These are phyloP conservation scores for Athalia circularis DNA, from an alignment of 2,888 invertebrate genomes.

Conservation along the genomic window DNA sequence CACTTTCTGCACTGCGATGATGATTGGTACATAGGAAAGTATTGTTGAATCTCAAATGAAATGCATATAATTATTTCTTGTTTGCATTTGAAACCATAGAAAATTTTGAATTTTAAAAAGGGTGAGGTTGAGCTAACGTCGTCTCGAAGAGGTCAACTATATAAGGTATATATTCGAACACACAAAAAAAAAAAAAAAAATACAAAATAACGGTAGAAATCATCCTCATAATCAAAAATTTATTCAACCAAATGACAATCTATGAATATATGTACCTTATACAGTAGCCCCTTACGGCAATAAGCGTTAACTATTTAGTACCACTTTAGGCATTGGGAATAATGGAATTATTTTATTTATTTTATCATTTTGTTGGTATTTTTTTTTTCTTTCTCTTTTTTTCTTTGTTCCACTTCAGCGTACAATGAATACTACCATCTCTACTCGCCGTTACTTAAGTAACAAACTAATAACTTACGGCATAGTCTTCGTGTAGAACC, in stretches of 20 bases:
- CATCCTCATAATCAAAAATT: background rate
- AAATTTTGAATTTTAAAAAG: no score
- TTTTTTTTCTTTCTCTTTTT: conserved; percentile 2
- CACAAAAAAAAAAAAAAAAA: conserved; percentile 1
- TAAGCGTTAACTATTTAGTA: conserved; percentile 35
- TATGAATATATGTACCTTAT: conserved; percentile 10
- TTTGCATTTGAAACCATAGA: no score
- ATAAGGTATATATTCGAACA: background rate
- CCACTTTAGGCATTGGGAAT: conserved; percentile 35
- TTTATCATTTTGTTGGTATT: background rate
- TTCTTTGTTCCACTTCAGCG: conserved; percentile 5
- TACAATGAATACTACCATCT: conserved; percentile 34
- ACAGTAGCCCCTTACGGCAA: conserved; percentile 23
- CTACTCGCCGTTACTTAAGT: conserved; percentile 17
- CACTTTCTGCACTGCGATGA: no score
- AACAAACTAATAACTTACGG: conserved; percentile 21
- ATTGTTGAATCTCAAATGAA: no score
- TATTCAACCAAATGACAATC: conserved; percentile 2
- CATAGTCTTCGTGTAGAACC: conserved; percentile 27
- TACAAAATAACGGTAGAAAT: background rate
- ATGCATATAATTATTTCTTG: no score
- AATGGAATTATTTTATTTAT: background rate
- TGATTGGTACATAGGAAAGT: no score
- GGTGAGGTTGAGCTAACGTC: no score
- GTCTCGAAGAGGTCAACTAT: no score